Percentiles rank a stretch among this genome's conserved stretches.
phyloP scores from a whole-genome alignment of 2,797 vertebrate species.

The Acipenser transmontanus region DNA sequence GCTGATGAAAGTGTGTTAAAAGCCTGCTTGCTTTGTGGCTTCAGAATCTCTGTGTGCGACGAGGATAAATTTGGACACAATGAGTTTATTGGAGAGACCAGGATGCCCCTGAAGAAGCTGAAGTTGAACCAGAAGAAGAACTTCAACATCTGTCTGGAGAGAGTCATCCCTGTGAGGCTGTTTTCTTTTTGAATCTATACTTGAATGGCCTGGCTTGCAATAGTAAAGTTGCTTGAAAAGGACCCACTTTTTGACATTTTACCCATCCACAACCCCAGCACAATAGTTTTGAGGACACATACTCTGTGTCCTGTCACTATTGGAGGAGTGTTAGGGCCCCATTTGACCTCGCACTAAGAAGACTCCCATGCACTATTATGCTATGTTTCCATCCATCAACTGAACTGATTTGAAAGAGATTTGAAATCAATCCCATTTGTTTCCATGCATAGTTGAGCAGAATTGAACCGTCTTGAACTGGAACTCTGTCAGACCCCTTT shows the following conservation, averaged over 20 bases:
- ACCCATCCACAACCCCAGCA: no score
- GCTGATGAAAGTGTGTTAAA: no score
- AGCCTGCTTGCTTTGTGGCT: background rate
- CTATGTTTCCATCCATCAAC: background rate
- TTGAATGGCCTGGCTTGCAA: background rate
- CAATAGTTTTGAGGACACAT: no score
- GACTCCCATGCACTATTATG: background rate
- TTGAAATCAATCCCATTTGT: background rate
- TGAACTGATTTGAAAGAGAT: background rate
- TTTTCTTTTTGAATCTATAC: background rate
- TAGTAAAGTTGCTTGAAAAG: background rate
- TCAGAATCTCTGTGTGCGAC: slow-evolving; percentile 89
- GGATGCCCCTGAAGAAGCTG: slow-evolving; percentile 88
- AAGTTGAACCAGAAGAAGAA: slow-evolving; percentile 90
- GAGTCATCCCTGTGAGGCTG: slow-evolving; percentile 76
- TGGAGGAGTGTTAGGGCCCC: background rate
- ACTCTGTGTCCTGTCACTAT: background rate
- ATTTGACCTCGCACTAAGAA: background rate
- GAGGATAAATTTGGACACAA: slow-evolving; percentile 97
- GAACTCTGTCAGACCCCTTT: no score
- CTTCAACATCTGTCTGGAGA: slow-evolving; percentile 91
- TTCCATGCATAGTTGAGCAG: no score
- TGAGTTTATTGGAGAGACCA: slow-evolving; percentile 93
- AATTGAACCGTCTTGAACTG: no score
- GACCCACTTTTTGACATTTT: background rate